phyloP scores from a whole-genome alignment of 2,113 vertebrate species.

The Tonatia bakeri region DNA sequence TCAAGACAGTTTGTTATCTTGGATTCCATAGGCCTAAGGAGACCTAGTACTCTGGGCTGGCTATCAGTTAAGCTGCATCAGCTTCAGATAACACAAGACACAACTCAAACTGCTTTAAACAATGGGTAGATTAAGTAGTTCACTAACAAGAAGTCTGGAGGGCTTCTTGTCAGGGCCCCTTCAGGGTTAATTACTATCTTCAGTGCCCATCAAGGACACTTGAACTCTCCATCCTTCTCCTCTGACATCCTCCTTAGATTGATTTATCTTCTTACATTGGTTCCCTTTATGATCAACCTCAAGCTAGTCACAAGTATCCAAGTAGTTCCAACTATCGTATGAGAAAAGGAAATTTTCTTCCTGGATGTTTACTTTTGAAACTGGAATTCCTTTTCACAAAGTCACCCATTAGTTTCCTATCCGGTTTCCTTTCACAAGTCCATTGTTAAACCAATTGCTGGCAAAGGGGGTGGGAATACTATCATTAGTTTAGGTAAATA shows the following conservation, averaged over 20 bases:
- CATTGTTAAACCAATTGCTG: neutral
- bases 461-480: neutral
- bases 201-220: neutral
- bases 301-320: neutral
- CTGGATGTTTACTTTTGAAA: neutral
- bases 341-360: neutral
- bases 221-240: neutral
- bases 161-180: neutral
- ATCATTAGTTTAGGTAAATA: neutral
- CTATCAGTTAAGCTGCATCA: neutral
- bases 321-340: neutral
- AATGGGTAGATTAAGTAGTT: neutral
- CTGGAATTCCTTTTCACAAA: neutral
- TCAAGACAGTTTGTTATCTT: neutral
- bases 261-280: neutral
- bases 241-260: neutral
- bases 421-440: neutral
- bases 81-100: neutral
- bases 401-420: neutral
- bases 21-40: neutral
- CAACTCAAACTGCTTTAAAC: neutral
- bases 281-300: neutral
- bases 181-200: slow-evolving; percentile 2
- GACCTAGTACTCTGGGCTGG: neutral
- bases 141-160: neutral